Conservation (phyloP, 2,797 vertebrate species). For the Galaxias olidus region DNA sequence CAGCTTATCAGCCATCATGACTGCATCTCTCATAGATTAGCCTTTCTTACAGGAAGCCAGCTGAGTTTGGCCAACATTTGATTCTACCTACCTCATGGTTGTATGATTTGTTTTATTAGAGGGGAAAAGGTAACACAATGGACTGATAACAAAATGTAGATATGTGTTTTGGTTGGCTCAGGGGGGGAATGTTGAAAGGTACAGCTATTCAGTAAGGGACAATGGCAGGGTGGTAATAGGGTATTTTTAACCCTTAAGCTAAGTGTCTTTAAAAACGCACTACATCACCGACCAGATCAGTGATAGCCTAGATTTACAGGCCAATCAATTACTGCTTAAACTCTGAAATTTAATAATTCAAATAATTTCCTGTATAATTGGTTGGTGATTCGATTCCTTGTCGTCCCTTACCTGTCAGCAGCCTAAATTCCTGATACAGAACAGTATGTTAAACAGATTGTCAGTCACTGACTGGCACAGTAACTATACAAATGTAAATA, state of each 20-base stretch:
- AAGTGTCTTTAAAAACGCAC: conserved; percentile 39
- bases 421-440: conserved; percentile 28
- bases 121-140: conserved; percentile 37
- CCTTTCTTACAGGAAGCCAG: conserved; percentile 47
- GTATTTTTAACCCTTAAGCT: conserved; percentile 52
- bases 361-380: conserved; percentile 43
- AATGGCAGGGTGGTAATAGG: conserved; percentile 47
- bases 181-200: conserved; percentile 23
- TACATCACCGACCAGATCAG: conserved; percentile 29
- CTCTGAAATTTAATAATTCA: too few relatives aligned
- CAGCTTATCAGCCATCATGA: conserved; percentile 40
- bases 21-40: conserved; percentile 28
- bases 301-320: conserved; percentile 25
- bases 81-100: conserved; percentile 25
- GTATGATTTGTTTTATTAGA: conserved; percentile 53
- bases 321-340: too few relatives aligned
- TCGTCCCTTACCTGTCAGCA: conserved; percentile 42
- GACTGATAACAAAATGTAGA: conserved; percentile 26
- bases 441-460: neutral
- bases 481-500: too few relatives aligned
- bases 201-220: conserved; percentile 46
- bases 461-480: too few relatives aligned
- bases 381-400: conserved; percentile 27
- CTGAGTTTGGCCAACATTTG: conserved; percentile 7
- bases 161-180: conserved; percentile 14